Evolutionary conservation across 2,888 invertebrate genomes (phyloP).

Genomic region (Leucophenga maculata): DNA sequence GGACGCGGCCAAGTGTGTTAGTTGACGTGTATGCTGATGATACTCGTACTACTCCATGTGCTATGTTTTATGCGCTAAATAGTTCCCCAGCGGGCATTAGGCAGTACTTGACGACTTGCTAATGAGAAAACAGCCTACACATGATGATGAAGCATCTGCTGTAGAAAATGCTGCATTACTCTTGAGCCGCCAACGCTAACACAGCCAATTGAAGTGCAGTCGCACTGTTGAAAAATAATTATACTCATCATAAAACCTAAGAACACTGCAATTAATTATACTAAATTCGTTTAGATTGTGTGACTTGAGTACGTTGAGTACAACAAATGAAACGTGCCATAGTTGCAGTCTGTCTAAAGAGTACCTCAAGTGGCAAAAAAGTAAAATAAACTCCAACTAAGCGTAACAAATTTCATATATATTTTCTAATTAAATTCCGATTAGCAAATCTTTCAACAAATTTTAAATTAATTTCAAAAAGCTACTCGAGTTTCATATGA

Average conservation of each 20-base stretch:
- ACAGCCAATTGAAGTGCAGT: conserved; percentile 51
- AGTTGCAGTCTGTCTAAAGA: neutral
- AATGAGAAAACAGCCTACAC: conserved; percentile 58
- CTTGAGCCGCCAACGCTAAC: conserved; percentile 38
- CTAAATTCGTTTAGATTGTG: conserved; percentile 63
- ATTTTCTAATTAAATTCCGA: conserved; percentile 11
- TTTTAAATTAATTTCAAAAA: neutral
- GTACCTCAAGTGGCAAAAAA: too few relatives aligned
- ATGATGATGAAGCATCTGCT: conserved; percentile 33
- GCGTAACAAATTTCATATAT: too few relatives aligned
- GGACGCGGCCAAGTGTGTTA: conserved; percentile 33
- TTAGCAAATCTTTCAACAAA: conserved; percentile 8
- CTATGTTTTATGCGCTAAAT: conserved; percentile 59
- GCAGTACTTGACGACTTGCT: conserved; percentile 66
- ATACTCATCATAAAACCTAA: conserved; percentile 34
- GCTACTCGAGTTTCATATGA: too few relatives aligned
- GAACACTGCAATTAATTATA: conserved; percentile 66
- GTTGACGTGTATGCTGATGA: conserved; percentile 6
- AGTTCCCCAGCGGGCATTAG: conserved; percentile 64
- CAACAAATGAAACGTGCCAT: conserved; percentile 3
- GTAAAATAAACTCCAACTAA: too few relatives aligned
- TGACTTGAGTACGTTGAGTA: conserved; percentile 2
- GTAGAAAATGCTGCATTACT: conserved; percentile 49
- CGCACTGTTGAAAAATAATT: conserved; percentile 59
- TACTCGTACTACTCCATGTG: conserved; percentile 8